Evolutionary conservation across 2,888 invertebrate species (phyloP).

Genomic region (Acanthosepion esculentum): DNA sequence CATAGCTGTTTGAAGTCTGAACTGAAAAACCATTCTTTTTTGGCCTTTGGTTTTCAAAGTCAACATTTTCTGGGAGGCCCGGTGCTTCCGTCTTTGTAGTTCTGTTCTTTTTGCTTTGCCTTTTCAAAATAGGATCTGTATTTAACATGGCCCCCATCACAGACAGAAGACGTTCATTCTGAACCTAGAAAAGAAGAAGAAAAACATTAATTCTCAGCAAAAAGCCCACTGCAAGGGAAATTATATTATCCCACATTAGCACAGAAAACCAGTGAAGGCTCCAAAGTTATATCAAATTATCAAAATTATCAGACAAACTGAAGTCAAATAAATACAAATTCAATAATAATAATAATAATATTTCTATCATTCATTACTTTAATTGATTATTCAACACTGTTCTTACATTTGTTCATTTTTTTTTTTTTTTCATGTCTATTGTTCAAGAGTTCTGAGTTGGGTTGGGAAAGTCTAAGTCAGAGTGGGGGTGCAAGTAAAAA

Average conservation of each 20-base stretch:
- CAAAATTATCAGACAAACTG: too few species aligned
- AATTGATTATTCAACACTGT: too few species aligned
- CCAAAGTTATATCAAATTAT: too few species aligned
- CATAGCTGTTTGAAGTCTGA: background rate
- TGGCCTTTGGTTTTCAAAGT: background rate
- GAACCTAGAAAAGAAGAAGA: constrained; percentile 60
- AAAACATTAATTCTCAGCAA: background rate
- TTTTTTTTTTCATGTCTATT: too few species aligned
- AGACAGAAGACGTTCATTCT: constrained; percentile 69
- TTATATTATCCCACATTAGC: background rate
- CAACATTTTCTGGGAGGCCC: background rate
- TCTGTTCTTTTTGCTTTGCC: background rate
- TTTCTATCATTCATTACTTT: too few species aligned
- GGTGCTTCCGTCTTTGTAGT: background rate
- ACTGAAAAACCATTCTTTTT: background rate
- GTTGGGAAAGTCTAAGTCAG: too few species aligned
- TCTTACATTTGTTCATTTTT: too few species aligned
- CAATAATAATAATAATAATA: too few species aligned
- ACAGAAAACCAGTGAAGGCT: background rate
- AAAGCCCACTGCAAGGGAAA: background rate
- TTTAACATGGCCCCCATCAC: constrained; percentile 69
- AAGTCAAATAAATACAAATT: too few species aligned
- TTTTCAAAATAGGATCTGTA: background rate
- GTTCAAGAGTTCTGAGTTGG: too few species aligned
- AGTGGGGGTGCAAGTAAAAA: too few species aligned